Base-by-base conservation (phyloP, 2,797 vertebrate species). In the Pagetopsis macropterus region DNA sequence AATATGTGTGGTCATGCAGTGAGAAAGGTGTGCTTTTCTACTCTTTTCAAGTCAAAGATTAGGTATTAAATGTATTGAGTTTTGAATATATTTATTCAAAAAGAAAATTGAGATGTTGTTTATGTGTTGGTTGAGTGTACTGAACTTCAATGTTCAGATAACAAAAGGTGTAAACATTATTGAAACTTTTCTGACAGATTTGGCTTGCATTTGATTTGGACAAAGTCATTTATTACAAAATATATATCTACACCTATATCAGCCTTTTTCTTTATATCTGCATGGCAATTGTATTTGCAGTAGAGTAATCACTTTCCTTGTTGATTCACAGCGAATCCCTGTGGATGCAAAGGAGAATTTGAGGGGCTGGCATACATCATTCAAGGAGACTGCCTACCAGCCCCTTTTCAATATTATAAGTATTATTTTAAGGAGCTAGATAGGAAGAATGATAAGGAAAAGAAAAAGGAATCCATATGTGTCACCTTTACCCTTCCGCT, bases 321-420 rank as follows among this genome's bases (percentile, higher is more conserved):
- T 70, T 79, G 37, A 37, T 49, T 72, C 15, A 45, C 77, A 93
- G 93, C 0, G 0, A 3, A 65, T 2, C 61, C 59, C 9, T 94
- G 93, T 59, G 48, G n/a, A 2, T 94, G 93, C 78, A 10, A 54
- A 84, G 69, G 41, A 86, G 78, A 16, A 2, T 23, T 19, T 71
- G 16, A 0, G 41, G 62, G 49, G 75, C 51, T 21, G 21, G 58
- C 0, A 1, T 68, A 85, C 16, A 59, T 76, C 19, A 92, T 97
- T 69, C 43, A 31, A 1, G 55, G 66, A 4, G 0, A 0, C n/a
- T 97, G 96, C 82, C 91, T 97, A 54, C 96, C 96, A 15, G 84
- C 89, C 0, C 93, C 94, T 0, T 91, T 91, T 79, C 77, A 93
- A 0, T 95, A 93, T 19, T 83, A 93, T 52, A 94, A 91, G 9